Conservation (phyloP, 2,113 vertebrate genomes). For the Forbesichthys agassizii region DNA sequence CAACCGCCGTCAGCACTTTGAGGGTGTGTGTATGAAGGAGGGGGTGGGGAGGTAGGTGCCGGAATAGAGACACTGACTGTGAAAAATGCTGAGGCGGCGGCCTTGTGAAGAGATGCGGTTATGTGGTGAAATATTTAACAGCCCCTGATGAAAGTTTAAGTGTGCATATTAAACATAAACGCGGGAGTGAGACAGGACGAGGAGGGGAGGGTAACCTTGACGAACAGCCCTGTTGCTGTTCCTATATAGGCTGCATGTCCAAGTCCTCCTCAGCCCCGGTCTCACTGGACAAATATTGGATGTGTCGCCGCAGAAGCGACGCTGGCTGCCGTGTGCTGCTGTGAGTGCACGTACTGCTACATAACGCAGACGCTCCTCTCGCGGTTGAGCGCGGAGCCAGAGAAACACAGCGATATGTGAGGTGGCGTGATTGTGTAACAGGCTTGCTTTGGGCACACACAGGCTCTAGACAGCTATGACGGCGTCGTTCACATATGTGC, state of each 20-base stretch:
- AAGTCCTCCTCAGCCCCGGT: too few relatives aligned
- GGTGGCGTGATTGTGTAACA: constrained; percentile 55
- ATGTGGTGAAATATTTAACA: constrained; percentile 66
- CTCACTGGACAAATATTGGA: too few relatives aligned
- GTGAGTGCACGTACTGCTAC: constrained; percentile 26
- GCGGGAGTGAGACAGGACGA: neutral
- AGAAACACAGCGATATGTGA: neutral
- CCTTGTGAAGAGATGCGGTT: constrained; percentile 39
- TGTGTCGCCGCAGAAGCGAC: constrained; percentile 7
- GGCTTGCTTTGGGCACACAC: constrained; percentile 56
- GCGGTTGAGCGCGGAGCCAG: constrained; percentile 15
- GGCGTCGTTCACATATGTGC: constrained; percentile 70
- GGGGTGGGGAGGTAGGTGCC: too few relatives aligned
- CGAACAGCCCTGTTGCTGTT: too few relatives aligned
- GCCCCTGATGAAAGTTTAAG: constrained; percentile 65
- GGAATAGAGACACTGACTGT: neutral
- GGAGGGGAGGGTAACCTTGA: constrained; percentile 1
- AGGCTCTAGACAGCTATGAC: constrained; percentile 64
- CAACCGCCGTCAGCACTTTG: constrained; percentile 49
- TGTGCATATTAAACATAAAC: constrained; percentile 62
- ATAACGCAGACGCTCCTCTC: constrained; percentile 25
- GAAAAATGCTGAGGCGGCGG: constrained; percentile 60
- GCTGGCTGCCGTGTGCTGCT: constrained; percentile 15
- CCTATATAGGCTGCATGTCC: too few relatives aligned
- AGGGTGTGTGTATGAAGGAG: constrained; percentile 28